Percentiles rank a stretch among this genome's conserved stretches.
These are phyloP conservation scores for Mesorhabditis sp. DNA, from an alignment of 2,888 invertebrate species.

Conservation along the genomic window DNA sequence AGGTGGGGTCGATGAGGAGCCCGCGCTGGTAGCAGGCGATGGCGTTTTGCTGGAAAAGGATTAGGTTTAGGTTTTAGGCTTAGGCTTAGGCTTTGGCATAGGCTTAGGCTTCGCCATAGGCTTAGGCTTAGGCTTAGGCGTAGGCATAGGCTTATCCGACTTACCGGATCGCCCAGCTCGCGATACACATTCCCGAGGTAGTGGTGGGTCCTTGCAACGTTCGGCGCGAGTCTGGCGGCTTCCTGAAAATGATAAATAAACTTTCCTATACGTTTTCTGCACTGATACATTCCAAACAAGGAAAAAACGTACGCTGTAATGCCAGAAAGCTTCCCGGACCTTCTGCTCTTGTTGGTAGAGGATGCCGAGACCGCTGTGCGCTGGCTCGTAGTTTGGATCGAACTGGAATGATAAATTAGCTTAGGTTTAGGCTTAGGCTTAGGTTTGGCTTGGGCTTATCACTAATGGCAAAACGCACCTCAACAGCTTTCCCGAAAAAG, in stretches of 20 bases:
- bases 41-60: no score
- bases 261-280: no score
- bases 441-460: background rate
- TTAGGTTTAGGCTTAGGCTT: background rate
- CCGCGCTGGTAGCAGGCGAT: no score
- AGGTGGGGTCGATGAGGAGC: no score
- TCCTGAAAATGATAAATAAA: conserved; percentile 63
- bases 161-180: no score
- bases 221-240: conserved; percentile 91
- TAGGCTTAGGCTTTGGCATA: no score
- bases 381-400: conserved; percentile 97
- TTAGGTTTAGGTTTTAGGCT: no score
- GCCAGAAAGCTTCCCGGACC: conserved; percentile 66
- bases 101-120: no score
- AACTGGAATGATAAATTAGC: conserved; percentile 61
- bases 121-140: no score
- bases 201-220: conserved; percentile 73
- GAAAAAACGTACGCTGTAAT: conserved; percentile 59
- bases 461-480: conserved; percentile 51
- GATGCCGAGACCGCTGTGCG: conserved; percentile 95
- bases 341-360: conserved; percentile 97
- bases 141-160: no score
- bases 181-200: no score
- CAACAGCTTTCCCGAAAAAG: conserved; percentile 76
- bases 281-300: no score